Evolutionary conservation across 1,140 invertebrate species (phyloP).

Genomic region (Drosophila parvula): DNA sequence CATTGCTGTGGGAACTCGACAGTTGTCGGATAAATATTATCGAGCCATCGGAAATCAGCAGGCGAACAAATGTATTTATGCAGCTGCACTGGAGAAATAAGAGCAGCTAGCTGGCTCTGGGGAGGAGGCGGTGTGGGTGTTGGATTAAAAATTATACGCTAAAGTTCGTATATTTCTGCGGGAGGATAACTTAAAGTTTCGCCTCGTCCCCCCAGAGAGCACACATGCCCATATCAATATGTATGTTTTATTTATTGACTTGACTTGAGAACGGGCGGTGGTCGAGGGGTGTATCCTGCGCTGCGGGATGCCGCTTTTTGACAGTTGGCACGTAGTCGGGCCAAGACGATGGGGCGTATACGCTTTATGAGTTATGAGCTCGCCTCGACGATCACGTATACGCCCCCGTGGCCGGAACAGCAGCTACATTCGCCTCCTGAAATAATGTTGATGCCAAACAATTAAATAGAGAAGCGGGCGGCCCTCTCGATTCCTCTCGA

Average conservation of each 20-base stretch:
- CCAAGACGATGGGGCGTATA: constrained; percentile 53
- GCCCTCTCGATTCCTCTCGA: constrained; percentile 37
- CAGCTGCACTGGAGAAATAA: constrained; percentile 30
- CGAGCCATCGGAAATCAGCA: constrained; percentile 8
- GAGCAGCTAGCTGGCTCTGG: neutral
- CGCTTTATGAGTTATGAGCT: constrained; percentile 71
- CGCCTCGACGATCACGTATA: constrained; percentile 64
- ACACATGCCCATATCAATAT: constrained; percentile 40
- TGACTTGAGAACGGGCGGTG: constrained; percentile 32
- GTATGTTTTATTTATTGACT: constrained; percentile 73
- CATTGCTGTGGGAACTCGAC: constrained; percentile 29
- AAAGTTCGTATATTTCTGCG: constrained; percentile 28
- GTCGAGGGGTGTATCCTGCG: neutral
- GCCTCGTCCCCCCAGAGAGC: neutral
- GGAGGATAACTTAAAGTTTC: constrained; percentile 41
- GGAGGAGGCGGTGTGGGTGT: neutral
- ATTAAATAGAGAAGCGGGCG: constrained; percentile 56
- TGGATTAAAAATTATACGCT: constrained; percentile 41
- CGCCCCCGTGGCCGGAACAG: constrained; percentile 19
- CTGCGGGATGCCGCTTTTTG: constrained; percentile 49
- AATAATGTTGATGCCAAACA: constrained; percentile 73
- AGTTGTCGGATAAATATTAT: constrained; percentile 20
- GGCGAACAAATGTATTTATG: constrained; percentile 32
- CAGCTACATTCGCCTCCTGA: neutral
- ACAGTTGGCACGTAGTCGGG: constrained; percentile 70